These are phyloP conservation scores for Aphyosemion australe DNA, from an alignment of 2,113 vertebrate genomes.

Conservation along the genomic window DNA sequence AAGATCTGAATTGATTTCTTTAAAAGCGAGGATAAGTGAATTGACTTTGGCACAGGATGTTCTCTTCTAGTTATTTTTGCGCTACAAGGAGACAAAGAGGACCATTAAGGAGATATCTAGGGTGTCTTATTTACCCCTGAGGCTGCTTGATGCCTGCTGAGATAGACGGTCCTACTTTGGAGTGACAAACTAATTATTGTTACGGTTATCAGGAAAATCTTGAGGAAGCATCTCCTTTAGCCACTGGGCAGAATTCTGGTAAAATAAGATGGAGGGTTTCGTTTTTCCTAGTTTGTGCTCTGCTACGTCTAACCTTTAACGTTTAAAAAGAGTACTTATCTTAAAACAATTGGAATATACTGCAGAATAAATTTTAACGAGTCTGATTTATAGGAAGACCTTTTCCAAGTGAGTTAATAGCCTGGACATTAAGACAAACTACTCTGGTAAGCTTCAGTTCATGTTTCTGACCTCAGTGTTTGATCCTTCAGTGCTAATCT, in stretches of 20 bases:
- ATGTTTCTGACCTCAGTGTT: conserved; percentile 68
- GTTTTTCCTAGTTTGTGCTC: neutral
- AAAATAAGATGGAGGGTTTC: neutral
- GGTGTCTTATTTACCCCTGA: conserved; percentile 19
- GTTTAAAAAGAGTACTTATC: neutral
- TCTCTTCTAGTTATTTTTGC: neutral
- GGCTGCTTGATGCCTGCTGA: conserved; percentile 42
- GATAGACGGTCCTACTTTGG: conserved; percentile 39
- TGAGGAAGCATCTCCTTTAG: conserved; percentile 37
- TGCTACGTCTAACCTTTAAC: neutral
- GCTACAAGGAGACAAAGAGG: conserved; percentile 8
- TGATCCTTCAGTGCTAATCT: conserved; percentile 43
- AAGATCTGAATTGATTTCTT: neutral
- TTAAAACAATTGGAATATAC: neutral
- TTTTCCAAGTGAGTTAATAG: neutral
- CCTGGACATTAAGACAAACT: too few species aligned
- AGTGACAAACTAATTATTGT: conserved; percentile 50
- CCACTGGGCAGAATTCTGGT: neutral
- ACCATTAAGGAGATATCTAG: neutral
- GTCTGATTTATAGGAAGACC: conserved; percentile 32
- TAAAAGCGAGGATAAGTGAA: neutral
- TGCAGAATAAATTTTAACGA: neutral
- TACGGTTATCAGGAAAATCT: conserved; percentile 11
- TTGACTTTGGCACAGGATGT: neutral
- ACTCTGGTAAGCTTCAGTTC: conserved; percentile 44